phyloP scores from a whole-genome alignment of 2,113 vertebrate species.

The Petaurus breviceps region DNA sequence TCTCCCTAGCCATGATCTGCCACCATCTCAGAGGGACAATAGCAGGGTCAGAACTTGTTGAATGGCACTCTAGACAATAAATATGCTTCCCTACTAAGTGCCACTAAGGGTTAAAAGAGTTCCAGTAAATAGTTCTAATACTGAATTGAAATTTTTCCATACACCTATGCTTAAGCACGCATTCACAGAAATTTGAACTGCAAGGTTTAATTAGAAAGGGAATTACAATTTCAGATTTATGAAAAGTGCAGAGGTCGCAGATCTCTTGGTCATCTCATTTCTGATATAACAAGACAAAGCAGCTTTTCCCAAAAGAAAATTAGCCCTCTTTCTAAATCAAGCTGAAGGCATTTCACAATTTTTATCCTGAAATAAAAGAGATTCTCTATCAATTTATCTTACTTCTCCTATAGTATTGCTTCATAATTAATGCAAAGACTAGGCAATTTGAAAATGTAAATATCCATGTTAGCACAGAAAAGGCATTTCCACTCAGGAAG shows the following conservation, averaged over 20 bases:
- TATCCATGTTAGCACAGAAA: neutral
- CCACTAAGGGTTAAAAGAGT: neutral
- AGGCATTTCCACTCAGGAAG: neutral
- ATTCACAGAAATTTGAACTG: neutral
- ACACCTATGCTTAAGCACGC: neutral
- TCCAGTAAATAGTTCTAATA: neutral
- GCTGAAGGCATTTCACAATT: neutral
- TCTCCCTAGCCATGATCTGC: neutral
- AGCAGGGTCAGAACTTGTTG: neutral
- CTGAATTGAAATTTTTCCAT: slow-evolving; percentile 2
- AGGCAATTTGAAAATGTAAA: neutral
- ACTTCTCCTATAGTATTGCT: neutral
- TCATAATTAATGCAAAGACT: neutral
- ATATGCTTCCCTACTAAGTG: slow-evolving; percentile 12
- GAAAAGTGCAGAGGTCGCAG: neutral
- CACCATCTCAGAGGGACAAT: neutral
- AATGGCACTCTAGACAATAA: neutral
- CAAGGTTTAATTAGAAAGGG: neutral
- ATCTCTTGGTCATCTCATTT: neutral
- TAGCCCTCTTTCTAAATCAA: neutral
- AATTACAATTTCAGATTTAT: neutral
- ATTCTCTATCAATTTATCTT: neutral
- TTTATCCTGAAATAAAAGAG: neutral
- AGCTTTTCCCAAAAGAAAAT: neutral
- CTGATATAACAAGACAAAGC: neutral